Base-by-base conservation (phyloP, 2,113 vertebrate genomes). In the Corythaixoides concolor region DNA sequence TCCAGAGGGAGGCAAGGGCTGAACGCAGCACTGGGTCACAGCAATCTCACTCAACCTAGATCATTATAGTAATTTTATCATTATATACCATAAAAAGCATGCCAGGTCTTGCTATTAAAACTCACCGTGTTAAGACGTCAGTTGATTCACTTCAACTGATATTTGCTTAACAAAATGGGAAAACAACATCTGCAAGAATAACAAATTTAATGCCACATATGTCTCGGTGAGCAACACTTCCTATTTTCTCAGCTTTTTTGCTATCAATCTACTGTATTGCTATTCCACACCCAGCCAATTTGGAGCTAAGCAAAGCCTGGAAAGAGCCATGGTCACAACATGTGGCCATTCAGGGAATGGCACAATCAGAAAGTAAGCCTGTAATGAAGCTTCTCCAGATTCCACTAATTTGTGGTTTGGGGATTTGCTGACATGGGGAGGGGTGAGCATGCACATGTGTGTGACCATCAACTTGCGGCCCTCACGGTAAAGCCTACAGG, bases 371-470 rank as follows among this genome's bases (percentile, higher is more conserved):
- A 70, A 86, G 80, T 18, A 72, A 68, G 60, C 18, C 35, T 11
- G n/a, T 52, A 81, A 84, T 26, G 30, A 85, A 89, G 74, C 74
- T 95, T 91, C 77, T 89, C 87, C 84, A 92, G 77, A 70, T 81
- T 62, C 86, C 53, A 81, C 30, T 47, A 37, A 60, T 56, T 87
- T 81, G 83, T 37, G 66, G 64, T 43, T 79, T 93, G 79, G 50
- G 50, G 45, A 50, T 39, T 63, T 93, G 59, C 80, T 10, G 8
- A 70, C 52, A 37, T 35, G 59, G 33, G 39, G 39, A 68, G 18
- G 74, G 35, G 55, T 39, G 22, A 11, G 49, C 35, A 73, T 2
- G 4, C 53, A 64, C 39, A 30, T 55, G 49, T 8, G 17, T 60
- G 52, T 7, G 4, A 85, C 78, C 88, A 88, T 72, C 82, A 88